These are phyloP conservation scores for Eclectus roratus DNA, from an alignment of 2,113 vertebrate genomes.

Conservation along the genomic window DNA sequence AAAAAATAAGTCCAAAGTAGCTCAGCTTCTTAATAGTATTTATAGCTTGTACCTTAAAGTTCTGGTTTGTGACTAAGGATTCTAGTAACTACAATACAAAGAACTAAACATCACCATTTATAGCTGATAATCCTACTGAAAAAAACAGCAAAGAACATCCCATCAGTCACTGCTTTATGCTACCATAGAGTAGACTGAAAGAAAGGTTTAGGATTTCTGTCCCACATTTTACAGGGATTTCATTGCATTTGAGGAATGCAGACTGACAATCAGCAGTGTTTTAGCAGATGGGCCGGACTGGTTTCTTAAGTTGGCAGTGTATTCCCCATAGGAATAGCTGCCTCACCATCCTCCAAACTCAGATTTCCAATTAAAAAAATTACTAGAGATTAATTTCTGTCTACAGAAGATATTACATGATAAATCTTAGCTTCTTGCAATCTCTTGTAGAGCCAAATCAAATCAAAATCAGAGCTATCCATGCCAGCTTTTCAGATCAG, in stretches of 20 bases:
- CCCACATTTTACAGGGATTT: conserved; percentile 15
- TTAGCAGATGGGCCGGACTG: neutral
- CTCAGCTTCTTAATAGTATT: neutral
- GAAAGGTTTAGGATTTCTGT: conserved; percentile 35
- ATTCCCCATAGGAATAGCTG: neutral
- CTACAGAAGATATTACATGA: neutral
- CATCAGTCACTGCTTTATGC: conserved; percentile 41
- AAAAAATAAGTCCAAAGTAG: neutral
- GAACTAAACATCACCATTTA: conserved; percentile 1
- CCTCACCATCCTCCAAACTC: neutral
- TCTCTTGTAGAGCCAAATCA: conserved; percentile 7
- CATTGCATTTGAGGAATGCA: conserved; percentile 1
- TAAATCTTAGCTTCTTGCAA: conserved; percentile 4
- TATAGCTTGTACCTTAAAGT: conserved; percentile 19
- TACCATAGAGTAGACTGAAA: neutral
- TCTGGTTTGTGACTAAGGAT: conserved; percentile 23
- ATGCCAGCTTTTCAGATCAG: conserved; percentile 15
- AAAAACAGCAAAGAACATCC: conserved; percentile 36
- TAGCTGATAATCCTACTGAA: conserved; percentile 40
- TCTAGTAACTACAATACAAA: conserved; percentile 17
- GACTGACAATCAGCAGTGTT: conserved; percentile 19
- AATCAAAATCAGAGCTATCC: neutral
- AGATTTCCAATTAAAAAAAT: conserved; percentile 28
- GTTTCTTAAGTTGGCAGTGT: neutral
- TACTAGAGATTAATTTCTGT: neutral